Base-by-base conservation (phyloP, 2,888 invertebrate species). In the Panorpa germanica region DNA sequence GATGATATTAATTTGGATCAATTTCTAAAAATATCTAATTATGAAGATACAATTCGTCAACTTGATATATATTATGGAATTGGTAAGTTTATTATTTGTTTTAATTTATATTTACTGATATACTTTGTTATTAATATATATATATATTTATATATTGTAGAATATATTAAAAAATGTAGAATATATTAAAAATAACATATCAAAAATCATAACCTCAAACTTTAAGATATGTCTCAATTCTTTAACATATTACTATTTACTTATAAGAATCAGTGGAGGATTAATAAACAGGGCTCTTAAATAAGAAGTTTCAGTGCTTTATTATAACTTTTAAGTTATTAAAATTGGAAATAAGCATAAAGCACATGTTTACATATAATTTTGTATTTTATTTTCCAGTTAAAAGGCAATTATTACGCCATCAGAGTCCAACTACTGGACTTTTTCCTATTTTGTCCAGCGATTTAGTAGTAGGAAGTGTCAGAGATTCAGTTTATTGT, bases 401-500 rank as follows among this genome's bases (percentile, higher is more conserved):
- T 13, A 91, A 90, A 55, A 61, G 88, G 32, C 95, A 95, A 52
- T 58, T 96, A 32, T 54, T 96, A 24, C 68, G 75, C 31, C 82
- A 80, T 51, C 95, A 96, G 59, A 90, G 90, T 51, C 81, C 83
- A 26, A 86, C 90, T 30, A 85, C 85, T 22, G 95, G 95, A 1
- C 53, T 96, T 13, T 96, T 91, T 53, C 95, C 95, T 3, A 76
- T 78, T 40, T 50, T 78, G 46, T 81, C 85, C 31, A 70, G 69
- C 31, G 83, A 90, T 45, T 67, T 70, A 34, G 65, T 69, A 44
- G 66, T 80, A 34, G 85, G 80, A 5, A 93, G 88, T 49, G 80
- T 93, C 23, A 68, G 93, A 29, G 96, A 96, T 46, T 93, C 91
- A 54, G 78, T 96, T 40, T 98, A 96, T 50, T 95, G 95, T 64